Base-by-base conservation (phyloP, 2,888 invertebrate genomes). In the Blastobasis adustella region DNA sequence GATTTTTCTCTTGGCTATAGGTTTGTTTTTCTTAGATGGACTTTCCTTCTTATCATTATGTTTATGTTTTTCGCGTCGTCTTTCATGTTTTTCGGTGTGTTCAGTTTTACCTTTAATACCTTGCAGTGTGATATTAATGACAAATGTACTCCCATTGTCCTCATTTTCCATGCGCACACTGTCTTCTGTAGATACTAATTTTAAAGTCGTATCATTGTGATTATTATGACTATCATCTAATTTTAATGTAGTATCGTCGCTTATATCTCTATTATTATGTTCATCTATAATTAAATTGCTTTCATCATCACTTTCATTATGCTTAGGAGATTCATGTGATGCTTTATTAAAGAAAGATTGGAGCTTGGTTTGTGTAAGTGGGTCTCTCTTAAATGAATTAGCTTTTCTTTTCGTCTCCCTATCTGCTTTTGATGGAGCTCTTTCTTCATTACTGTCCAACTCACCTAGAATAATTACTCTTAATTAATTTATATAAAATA, bases 341-440 rank as follows among this genome's bases (percentile, higher is more conserved):
- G 77, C 64, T 63, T 80, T 79, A 58, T 71, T 73, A 53, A 88
- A 85, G 67, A 84, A 90, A 47, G 52, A 73, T 59, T 84, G 71
- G n/a, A 90, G 67, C 61, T 81, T 85, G 2, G 88, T 89, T 73
- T 90, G 90, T 37, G 77, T 82, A 9, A 89, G 63, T 10, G 78
- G 71, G 63, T 90, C 89, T 63, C 79, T 80, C 73, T 87, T 90
- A 59, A 89, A 86, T 45, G 82, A 79, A 62, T 80, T 82, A 9
- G 79, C 80, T 78, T 87, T 85, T 59, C 86, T 71, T 74, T 84
- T 83, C 5, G 75, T 67, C 57, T 83, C 75, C 71, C 76, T 88
- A 51, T 89, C 89, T 41, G 85, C 78, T 74, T 83, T 89, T 10
- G 87, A 87, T 37, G 88, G 66, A 41, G 58, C 57, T 53, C 68